A percentile compares a stretch with the other conserved stretches of the same genome.
Conservation (phyloP, 2,113 vertebrate genomes). For the Danionella cerebrum region DNA sequence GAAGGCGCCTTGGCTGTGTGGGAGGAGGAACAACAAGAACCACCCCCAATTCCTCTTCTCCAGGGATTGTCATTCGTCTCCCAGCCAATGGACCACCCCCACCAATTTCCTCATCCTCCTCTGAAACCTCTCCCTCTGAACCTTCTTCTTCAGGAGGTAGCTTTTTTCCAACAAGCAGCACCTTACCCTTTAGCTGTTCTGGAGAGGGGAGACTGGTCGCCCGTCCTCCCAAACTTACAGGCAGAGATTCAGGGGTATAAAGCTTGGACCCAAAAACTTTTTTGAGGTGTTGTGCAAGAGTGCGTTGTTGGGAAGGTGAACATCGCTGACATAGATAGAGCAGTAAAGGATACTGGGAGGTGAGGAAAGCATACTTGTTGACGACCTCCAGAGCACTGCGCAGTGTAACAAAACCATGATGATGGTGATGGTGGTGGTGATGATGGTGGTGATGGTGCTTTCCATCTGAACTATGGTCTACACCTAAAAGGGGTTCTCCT, state of each 20-base stretch:
- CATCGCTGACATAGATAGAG: slow-evolving; percentile 89
- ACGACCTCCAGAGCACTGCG: slow-evolving; percentile 84
- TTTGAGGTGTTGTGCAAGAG: slow-evolving; percentile 80
- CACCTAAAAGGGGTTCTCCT: slow-evolving; percentile 86
- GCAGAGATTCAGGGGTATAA: slow-evolving; percentile 70
- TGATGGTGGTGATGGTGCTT: slow-evolving; percentile 53
- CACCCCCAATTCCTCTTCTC: slow-evolving; percentile 67
- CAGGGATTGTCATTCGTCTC: slow-evolving; percentile 66
- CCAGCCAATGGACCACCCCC: slow-evolving; percentile 68
- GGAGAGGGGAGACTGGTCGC: slow-evolving; percentile 77
- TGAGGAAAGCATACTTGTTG: slow-evolving; percentile 85
- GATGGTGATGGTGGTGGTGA: slow-evolving; percentile 62
- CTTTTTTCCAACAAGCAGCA: slow-evolving; percentile 89
- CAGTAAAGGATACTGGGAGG: slow-evolving; percentile 87
- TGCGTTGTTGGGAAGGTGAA: slow-evolving; percentile 79
- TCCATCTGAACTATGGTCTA: slow-evolving; percentile 67
- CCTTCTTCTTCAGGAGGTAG: slow-evolving; percentile 67
- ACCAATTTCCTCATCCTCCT: slow-evolving; percentile 92
- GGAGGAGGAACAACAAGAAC: slow-evolving; percentile 69
- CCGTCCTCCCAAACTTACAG: slow-evolving; percentile 64
- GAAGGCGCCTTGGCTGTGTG: slow-evolving; percentile 71
- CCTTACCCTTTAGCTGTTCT: slow-evolving; percentile 81
- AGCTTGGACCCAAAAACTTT: slow-evolving; percentile 79
- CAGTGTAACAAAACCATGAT: slow-evolving; percentile 68
- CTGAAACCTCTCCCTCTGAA: slow-evolving; percentile 86